A percentile compares a stretch with the other conserved stretches of the same genome.
Conservation (phyloP, 2,113 vertebrate genomes). For the Rhegmatorhina hoffmannsi region DNA sequence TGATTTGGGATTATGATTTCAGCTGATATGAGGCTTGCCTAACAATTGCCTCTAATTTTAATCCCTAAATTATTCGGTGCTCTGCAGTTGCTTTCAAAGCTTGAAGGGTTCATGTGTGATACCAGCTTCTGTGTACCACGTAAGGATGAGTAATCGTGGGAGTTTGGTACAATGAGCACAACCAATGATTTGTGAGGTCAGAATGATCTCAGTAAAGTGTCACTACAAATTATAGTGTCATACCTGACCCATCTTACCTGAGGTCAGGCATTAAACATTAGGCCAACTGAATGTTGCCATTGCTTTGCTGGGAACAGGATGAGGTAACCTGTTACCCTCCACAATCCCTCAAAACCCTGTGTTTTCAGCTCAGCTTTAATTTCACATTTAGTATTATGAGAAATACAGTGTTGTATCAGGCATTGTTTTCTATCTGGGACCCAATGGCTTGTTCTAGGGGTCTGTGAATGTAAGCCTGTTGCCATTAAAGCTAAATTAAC, state of each 20-base stretch:
- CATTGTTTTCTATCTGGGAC: background rate
- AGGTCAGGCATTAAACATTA: background rate
- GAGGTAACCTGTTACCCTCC: background rate
- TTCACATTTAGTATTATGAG: background rate
- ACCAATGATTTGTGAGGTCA: background rate
- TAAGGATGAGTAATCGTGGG: background rate
- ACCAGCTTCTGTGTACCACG: background rate
- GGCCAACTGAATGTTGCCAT: background rate
- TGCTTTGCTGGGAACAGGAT: background rate
- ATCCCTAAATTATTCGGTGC: background rate
- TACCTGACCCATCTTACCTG: background rate
- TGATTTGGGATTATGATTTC: background rate
- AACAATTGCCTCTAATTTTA: background rate
- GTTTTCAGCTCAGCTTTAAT: background rate
- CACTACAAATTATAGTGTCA: background rate
- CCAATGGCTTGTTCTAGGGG: background rate
- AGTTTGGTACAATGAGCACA: background rate
- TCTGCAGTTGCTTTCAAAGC: background rate
- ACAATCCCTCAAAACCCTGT: background rate
- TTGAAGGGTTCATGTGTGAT: background rate
- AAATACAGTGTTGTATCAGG: background rate
- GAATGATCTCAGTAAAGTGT: background rate
- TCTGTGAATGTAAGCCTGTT: background rate
- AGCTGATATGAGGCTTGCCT: fast-evolving
- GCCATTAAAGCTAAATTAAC: background rate